Conservation (phyloP, 2,113 vertebrate species). For the Antechinus stuartii region DNA sequence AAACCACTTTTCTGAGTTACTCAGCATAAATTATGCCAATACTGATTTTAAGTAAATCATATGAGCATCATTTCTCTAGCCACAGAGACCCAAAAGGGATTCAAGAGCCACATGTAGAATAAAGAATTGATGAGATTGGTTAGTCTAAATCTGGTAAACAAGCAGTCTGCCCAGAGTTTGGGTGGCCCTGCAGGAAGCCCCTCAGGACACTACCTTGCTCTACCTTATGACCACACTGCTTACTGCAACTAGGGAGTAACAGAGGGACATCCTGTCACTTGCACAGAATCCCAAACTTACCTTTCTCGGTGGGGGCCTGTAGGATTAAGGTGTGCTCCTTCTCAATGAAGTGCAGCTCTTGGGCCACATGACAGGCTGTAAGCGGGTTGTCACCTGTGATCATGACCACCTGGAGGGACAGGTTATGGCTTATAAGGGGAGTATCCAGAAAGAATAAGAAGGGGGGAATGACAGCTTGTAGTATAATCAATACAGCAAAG, state of each 20-base stretch:
- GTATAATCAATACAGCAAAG: background rate
- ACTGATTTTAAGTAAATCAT: background rate
- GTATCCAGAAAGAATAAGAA: background rate
- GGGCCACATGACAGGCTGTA: conserved; percentile 96
- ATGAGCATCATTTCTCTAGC: background rate
- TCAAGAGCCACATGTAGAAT: background rate
- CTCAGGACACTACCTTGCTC: background rate
- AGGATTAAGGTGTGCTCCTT: conserved; percentile 91
- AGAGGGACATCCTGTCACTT: background rate
- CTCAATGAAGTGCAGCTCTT: conserved; percentile 93
- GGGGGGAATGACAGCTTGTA: background rate
- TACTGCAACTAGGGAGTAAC: background rate
- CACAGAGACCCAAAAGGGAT: background rate
- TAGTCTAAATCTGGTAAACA: background rate
- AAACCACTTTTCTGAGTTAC: background rate
- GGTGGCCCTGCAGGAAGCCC: background rate
- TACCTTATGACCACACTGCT: background rate
- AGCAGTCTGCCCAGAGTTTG: background rate
- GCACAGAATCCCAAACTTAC: conserved; percentile 37
- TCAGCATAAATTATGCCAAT: background rate
- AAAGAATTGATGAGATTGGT: background rate
- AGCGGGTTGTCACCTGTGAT: conserved; percentile 97
- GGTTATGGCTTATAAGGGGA: background rate
- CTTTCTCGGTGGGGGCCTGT: conserved; percentile 78
- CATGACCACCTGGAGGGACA: conserved; percentile 92